Percentiles rank a stretch among this genome's conserved stretches.
Conservation (phyloP, 2,888 invertebrate genomes). For the Dasypogon diadema region DNA sequence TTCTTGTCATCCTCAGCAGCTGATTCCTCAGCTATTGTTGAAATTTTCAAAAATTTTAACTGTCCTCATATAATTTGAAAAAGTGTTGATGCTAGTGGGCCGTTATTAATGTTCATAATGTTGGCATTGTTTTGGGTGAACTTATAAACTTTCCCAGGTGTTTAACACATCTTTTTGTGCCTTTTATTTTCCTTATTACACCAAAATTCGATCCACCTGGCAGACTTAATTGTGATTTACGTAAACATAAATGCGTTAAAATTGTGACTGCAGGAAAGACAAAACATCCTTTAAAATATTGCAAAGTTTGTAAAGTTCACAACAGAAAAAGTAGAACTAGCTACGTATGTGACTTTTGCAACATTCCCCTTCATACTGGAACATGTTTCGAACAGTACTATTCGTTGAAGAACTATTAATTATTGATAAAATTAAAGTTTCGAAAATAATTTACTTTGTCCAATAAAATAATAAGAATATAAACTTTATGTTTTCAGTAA, state of each 20-base stretch:
- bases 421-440: conserved; percentile 15
- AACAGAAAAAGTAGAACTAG: conserved; percentile 3
- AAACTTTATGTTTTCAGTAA: conserved; percentile 16
- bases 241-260: conserved; percentile 22
- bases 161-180: no score
- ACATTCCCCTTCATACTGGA: conserved; percentile 8
- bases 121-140: no score
- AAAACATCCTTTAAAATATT: conserved; percentile 14
- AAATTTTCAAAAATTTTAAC: no score
- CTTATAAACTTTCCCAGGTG: no score
- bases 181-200: no score
- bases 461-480: not conserved
- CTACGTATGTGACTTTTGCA: conserved; percentile 1
- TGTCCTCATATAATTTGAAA: no score
- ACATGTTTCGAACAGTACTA: not conserved
- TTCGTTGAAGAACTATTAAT: conserved; percentile 10
- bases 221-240: conserved; percentile 11
- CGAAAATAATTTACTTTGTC: not conserved
- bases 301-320: conserved; percentile 11
- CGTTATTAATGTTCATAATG: no score
- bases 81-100: no score
- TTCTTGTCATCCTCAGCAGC: no score
- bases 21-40: no score
- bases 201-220: not conserved
- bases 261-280: not conserved